Percentiles rank a stretch among this genome's conserved stretches.
phyloP scores from a whole-genome alignment of 92 coral and sea anemone genomes.

The Umimayanthus kanabou region DNA sequence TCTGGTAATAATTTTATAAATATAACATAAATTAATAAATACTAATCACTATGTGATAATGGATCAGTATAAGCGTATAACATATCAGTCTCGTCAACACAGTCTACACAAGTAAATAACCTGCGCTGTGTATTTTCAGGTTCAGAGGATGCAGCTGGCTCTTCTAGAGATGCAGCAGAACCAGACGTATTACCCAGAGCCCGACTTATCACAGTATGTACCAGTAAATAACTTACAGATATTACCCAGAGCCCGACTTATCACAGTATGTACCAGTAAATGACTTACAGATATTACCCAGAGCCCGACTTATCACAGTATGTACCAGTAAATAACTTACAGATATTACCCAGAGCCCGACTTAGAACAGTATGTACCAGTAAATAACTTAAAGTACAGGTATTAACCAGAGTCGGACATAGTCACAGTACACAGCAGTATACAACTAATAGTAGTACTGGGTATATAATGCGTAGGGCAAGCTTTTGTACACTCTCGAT shows the following conservation, averaged over 20 bases:
- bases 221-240: no score
- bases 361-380: background rate
- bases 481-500: no score
- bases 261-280: background rate
- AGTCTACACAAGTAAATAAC: no score
- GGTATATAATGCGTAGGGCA: no score
- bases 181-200: conserved; percentile 22
- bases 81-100: no score
- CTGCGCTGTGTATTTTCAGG: conserved; percentile 23
- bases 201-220: background rate
- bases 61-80: no score
- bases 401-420: background rate
- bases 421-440: background rate
- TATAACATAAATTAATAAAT: no score
- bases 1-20: no score
- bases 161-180: conserved; percentile 80
- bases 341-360: background rate
- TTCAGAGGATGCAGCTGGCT: conserved; percentile 76
- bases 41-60: no score
- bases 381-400: background rate
- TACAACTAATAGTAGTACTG: no score
- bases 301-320: background rate
- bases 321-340: background rate
- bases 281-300: background rate
- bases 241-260: no score